phyloP scores from a whole-genome alignment of 2,797 vertebrate species.

The Chromis chromis region DNA sequence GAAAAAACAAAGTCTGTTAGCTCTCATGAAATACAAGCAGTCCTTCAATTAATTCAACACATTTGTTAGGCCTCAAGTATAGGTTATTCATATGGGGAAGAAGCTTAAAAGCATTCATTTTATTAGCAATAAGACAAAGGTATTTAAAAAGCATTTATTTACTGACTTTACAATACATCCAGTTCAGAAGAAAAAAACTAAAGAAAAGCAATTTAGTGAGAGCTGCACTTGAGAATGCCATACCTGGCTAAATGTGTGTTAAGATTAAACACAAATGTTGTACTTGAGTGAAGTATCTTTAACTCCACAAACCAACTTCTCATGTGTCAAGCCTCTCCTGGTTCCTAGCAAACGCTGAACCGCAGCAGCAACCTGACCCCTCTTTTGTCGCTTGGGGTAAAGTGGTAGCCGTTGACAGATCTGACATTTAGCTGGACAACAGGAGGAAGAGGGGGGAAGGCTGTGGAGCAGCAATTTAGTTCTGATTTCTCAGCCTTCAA shows the following conservation, averaged over 20 bases:
- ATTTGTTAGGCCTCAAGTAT: not conserved
- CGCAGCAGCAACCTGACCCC: constrained; percentile 76
- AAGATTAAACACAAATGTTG: constrained; percentile 54
- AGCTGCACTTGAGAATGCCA: not conserved
- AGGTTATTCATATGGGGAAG: not conserved
- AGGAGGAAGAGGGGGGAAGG: constrained; percentile 31
- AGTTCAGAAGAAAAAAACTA: not conserved
- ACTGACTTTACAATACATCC: not conserved
- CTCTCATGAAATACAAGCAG: not conserved
- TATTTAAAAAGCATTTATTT: no score
- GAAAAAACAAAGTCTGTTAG: not conserved
- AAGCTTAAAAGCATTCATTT: not conserved
- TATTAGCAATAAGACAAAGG: no score
- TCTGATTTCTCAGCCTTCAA: constrained; percentile 57
- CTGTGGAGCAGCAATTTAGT: constrained; percentile 30
- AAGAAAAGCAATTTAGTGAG: not conserved
- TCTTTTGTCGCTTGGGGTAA: constrained; percentile 81
- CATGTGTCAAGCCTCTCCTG: constrained; percentile 61
- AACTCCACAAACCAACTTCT: constrained; percentile 35
- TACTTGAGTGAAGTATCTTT: constrained; percentile 36
- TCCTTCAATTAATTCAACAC: not conserved
- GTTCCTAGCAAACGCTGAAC: constrained; percentile 71
- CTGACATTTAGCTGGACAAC: constrained; percentile 80
- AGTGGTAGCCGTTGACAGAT: constrained; percentile 85
- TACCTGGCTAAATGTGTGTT: constrained; percentile 24